Evolutionary conservation across 2,113 vertebrate genomes (phyloP).

Genomic region (Sapayoa aenigma): DNA sequence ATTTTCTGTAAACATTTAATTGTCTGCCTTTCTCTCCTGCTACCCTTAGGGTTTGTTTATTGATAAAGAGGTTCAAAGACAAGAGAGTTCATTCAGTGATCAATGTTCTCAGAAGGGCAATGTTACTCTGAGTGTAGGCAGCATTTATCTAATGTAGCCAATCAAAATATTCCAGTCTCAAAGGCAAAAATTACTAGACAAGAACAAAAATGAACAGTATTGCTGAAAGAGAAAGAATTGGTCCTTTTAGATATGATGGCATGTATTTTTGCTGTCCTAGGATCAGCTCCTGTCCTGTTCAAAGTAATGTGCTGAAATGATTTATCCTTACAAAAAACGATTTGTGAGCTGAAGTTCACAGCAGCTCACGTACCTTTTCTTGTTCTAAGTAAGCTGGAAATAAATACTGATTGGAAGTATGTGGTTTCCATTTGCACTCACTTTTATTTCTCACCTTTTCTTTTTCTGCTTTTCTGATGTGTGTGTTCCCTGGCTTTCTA

Average conservation of each 20-base stretch:
- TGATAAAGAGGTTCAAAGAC: background rate
- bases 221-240: background rate
- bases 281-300: background rate
- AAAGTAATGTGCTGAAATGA: background rate
- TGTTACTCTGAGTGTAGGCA: background rate
- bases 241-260: background rate
- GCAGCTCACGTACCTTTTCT: background rate
- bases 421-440: background rate
- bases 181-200: background rate
- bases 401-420: background rate
- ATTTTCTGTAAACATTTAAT: background rate
- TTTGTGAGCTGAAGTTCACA: background rate
- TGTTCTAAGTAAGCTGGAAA: background rate
- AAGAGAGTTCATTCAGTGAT: background rate
- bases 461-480: background rate
- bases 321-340: background rate
- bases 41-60: background rate
- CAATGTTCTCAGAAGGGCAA: background rate
- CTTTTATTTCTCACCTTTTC: background rate
- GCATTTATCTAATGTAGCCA: background rate
- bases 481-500: background rate
- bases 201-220: background rate
- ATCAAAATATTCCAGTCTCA: background rate
- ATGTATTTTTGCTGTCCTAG: background rate
- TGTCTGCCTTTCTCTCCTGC: background rate